Conservation (phyloP, 1,140 invertebrate species). For the Procambarus virginalis region DNA sequence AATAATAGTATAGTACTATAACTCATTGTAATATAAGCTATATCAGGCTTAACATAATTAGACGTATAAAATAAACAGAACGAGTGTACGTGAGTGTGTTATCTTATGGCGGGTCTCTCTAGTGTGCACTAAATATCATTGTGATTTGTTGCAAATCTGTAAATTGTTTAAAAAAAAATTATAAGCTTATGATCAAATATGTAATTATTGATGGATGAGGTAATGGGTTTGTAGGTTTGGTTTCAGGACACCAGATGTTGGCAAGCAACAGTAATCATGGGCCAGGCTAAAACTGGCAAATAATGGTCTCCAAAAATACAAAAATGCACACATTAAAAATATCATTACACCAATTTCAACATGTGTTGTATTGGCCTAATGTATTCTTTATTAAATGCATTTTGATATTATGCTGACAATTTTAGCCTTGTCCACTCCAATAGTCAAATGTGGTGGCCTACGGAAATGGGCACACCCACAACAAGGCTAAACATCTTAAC, state of each 20-base stretch:
- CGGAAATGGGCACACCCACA: constrained; percentile 41
- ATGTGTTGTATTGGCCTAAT: constrained; percentile 16
- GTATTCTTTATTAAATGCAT: constrained; percentile 50
- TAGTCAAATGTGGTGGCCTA: constrained; percentile 22
- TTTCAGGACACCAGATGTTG: constrained; percentile 51
- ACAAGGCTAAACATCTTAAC: constrained; percentile 29
- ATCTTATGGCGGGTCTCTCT: no score
- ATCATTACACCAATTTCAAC: constrained; percentile 36
- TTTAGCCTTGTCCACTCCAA: constrained; percentile 55
- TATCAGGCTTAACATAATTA: not conserved
- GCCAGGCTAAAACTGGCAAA: constrained; percentile 51
- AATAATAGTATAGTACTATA: not conserved
- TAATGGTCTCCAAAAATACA: constrained; percentile 38
- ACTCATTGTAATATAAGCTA: not conserved
- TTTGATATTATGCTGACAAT: constrained; percentile 61
- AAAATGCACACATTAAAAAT: constrained; percentile 52
- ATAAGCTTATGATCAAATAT: no score
- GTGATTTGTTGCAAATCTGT: no score
- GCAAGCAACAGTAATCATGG: constrained; percentile 57
- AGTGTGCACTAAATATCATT: no score
- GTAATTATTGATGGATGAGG: not conserved
- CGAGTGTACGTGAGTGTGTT: no score
- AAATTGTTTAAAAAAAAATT: no score
- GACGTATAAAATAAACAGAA: no score
- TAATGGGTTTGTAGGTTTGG: constrained; percentile 1